phyloP scores from a whole-genome alignment of 2,113 vertebrate species.

The Ceyx melanurus region DNA sequence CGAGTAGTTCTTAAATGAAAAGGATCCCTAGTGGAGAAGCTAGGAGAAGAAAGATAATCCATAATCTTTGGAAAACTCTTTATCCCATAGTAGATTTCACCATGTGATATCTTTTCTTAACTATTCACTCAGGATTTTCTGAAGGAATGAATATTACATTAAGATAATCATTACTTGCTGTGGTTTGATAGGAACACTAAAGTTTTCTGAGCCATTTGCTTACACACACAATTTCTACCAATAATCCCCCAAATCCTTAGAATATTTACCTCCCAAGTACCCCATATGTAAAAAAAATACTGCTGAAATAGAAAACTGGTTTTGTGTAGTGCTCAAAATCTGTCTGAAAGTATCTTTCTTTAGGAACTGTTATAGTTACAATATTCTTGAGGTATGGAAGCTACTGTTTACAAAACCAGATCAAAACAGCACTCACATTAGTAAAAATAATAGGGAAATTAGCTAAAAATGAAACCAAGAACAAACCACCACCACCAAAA shows the following conservation, averaged over 20 bases:
- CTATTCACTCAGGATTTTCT: neutral
- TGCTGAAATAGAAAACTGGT: neutral
- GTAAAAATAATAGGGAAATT: too few relatives aligned
- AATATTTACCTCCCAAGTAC: neutral
- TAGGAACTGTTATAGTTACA: neutral
- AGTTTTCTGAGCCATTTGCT: neutral
- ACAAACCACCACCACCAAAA: too few relatives aligned
- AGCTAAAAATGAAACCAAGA: too few relatives aligned
- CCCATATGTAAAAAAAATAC: neutral
- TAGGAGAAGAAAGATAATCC: neutral
- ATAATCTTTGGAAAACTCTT: neutral
- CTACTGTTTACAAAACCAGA: neutral
- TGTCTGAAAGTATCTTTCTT: neutral
- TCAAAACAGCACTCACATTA: neutral
- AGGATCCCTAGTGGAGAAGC: neutral
- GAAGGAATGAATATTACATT: neutral
- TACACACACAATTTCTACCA: neutral
- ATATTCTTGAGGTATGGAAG: neutral
- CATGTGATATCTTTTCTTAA: neutral
- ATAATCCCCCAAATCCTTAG: neutral
- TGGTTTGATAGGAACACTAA: neutral
- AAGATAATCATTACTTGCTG: neutral
- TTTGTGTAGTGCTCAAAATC: neutral
- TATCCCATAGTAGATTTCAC: neutral
- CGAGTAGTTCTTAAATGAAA: neutral